These are phyloP conservation scores for Perca fluviatilis DNA, from an alignment of 2,113 vertebrate species.

Conservation along the genomic window DNA sequence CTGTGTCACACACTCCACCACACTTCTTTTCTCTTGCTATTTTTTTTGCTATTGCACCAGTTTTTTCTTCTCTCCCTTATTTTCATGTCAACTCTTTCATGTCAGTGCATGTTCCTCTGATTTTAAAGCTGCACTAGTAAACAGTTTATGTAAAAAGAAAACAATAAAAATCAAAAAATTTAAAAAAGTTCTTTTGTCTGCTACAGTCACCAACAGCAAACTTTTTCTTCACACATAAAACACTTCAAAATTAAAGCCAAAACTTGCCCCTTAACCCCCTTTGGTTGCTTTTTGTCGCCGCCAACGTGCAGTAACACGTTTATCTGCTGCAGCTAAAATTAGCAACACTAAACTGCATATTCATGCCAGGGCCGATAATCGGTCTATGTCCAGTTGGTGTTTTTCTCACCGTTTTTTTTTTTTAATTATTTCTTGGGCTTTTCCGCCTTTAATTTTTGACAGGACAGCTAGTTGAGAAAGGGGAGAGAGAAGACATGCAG, in stretches of 20 bases:
- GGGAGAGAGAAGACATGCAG: too few relatives aligned
- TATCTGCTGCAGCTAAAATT: background rate
- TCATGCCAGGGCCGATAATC: too few relatives aligned
- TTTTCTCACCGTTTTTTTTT: too few relatives aligned
- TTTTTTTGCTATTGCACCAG: too few relatives aligned
- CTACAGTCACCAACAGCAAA: background rate
- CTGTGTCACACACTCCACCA: background rate
- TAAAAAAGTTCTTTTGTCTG: background rate
- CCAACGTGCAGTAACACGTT: background rate
- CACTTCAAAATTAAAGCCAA: background rate
- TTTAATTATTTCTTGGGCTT: too few relatives aligned
- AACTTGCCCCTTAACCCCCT: background rate
- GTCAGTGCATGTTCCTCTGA: background rate
- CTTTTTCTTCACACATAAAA: background rate
- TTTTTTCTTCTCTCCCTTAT: background rate
- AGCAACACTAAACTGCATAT: background rate
- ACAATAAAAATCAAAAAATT: background rate
- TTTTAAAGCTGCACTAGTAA: background rate
- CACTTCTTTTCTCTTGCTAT: background rate
- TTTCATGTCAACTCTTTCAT: too few relatives aligned
- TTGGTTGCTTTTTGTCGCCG: too few relatives aligned
- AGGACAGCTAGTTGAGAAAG: too few relatives aligned
- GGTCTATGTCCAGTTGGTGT: too few relatives aligned
- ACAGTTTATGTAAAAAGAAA: background rate
- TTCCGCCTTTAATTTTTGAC: too few relatives aligned